phyloP scores from a whole-genome alignment of 2,797 vertebrate genomes.

The Discoglossus pictus region DNA sequence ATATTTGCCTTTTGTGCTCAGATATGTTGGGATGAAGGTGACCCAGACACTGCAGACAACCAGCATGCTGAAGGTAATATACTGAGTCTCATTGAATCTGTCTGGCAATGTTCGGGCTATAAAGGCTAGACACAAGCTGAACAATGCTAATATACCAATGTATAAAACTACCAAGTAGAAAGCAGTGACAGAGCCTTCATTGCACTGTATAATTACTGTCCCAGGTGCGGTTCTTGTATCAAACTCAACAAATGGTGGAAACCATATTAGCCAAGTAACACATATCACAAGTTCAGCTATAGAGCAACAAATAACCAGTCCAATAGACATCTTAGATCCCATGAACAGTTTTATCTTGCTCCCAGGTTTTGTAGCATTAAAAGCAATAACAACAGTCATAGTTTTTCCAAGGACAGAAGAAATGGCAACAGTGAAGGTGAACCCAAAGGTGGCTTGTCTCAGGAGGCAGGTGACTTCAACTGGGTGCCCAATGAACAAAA shows the following conservation, averaged over 20 bases:
- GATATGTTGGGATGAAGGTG: slow-evolving; percentile 27
- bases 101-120: slow-evolving; percentile 38
- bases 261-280: slow-evolving; percentile 11
- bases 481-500: slow-evolving; percentile 40
- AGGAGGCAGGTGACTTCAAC: slow-evolving; percentile 22
- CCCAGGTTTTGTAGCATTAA: slow-evolving; percentile 43
- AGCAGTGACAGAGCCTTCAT: slow-evolving; percentile 21
- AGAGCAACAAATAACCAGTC: slow-evolving; percentile 10
- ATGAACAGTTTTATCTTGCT: neutral
- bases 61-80: slow-evolving; percentile 48
- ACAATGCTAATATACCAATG: slow-evolving; percentile 16
- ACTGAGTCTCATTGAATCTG: slow-evolving; percentile 45
- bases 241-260: slow-evolving; percentile 28
- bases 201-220: slow-evolving; percentile 16
- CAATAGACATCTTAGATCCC: slow-evolving; percentile 3
- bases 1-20: slow-evolving; percentile 23
- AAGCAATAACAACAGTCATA: slow-evolving; percentile 36
- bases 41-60: slow-evolving; percentile 36
- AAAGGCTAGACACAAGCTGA: slow-evolving; percentile 35
- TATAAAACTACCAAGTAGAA: slow-evolving; percentile 26
- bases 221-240: slow-evolving; percentile 5
- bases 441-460: slow-evolving; percentile 23
- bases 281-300: slow-evolving; percentile 30
- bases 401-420: slow-evolving; percentile 43
- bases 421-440: slow-evolving; percentile 30